These are phyloP conservation scores for Cyprinodon diabolis DNA, from an alignment of 2,797 vertebrate species.

Conservation along the genomic window DNA sequence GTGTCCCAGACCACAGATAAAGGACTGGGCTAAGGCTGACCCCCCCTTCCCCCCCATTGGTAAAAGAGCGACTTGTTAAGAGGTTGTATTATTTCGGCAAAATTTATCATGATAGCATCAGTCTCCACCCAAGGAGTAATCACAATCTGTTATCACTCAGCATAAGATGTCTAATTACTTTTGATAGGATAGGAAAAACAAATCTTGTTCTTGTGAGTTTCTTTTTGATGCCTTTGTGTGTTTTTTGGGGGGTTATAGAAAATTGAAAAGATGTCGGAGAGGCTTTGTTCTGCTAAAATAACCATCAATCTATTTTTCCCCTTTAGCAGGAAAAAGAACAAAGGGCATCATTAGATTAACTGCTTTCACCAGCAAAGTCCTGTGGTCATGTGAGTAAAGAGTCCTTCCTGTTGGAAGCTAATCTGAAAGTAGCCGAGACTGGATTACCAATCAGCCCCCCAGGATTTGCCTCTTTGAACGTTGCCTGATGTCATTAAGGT, in stretches of 20 bases:
- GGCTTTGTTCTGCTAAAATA: not conserved
- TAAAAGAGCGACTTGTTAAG: constrained; percentile 63
- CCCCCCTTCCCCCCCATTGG: constrained; percentile 40
- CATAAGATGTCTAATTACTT: constrained; percentile 50
- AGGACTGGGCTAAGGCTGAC: constrained; percentile 44
- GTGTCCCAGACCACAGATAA: constrained; percentile 64
- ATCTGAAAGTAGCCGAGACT: constrained; percentile 7
- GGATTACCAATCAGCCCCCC: constrained; percentile 10
- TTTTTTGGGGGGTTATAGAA: constrained; percentile 12
- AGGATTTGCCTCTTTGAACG: constrained; percentile 23
- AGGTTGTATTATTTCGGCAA: constrained; percentile 43
- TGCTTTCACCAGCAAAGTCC: constrained; percentile 9
- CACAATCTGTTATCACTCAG: constrained; percentile 57
- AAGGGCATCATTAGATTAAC: constrained; percentile 20
- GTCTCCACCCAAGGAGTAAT: constrained; percentile 49
- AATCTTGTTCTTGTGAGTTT: constrained; percentile 35
- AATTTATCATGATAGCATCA: constrained; percentile 59
- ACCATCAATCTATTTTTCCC: not conserved
- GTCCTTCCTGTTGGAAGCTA: constrained; percentile 18
- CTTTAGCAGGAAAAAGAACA: constrained; percentile 2
- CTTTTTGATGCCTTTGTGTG: constrained; percentile 29
- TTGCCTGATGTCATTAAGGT: constrained; percentile 22
- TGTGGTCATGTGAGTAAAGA: constrained; percentile 13
- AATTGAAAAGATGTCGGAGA: not conserved
- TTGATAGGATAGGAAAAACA: constrained; percentile 44